phyloP scores from a whole-genome alignment of 2,797 vertebrate species.

The Falco cherrug region DNA sequence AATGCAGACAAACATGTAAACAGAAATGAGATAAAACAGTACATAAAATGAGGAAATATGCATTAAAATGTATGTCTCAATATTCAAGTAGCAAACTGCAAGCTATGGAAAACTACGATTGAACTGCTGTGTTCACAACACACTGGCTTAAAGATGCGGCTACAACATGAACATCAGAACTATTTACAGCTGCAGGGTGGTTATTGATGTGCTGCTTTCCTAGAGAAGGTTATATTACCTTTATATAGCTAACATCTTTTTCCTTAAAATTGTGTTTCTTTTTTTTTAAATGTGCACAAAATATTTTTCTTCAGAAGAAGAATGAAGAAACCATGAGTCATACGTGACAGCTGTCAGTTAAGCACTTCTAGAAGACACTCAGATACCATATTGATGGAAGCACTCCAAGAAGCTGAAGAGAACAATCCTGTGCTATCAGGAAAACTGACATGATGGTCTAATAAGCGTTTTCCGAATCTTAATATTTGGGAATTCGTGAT shows the following conservation, averaged over 20 bases:
- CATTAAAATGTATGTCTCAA: background rate
- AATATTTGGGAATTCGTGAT: background rate
- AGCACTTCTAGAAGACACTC: slow-evolving; percentile 16
- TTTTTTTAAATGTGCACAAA: background rate
- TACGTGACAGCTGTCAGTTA: slow-evolving; percentile 32
- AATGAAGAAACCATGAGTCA: background rate
- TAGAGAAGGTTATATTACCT: background rate
- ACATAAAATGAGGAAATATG: background rate
- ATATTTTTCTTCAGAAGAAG: slow-evolving; percentile 1
- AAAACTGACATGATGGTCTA: background rate
- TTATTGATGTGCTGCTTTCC: background rate
- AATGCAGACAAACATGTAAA: background rate
- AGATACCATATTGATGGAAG: slow-evolving; percentile 21
- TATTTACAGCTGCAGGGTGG: background rate
- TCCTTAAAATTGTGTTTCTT: background rate
- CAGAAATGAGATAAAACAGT: background rate
- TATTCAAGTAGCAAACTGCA: background rate
- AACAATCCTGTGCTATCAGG: background rate
- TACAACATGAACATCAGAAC: background rate
- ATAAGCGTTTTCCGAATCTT: background rate
- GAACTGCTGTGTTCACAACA: background rate
- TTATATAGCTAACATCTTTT: background rate
- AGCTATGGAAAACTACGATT: background rate
- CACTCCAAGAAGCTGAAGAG: slow-evolving; percentile 20
- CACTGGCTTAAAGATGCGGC: background rate